Percentiles rank a stretch among this genome's conserved stretches.
Evolutionary conservation across 2,888 invertebrate species (phyloP).

Genomic region (Cacoxenus indagator): DNA sequence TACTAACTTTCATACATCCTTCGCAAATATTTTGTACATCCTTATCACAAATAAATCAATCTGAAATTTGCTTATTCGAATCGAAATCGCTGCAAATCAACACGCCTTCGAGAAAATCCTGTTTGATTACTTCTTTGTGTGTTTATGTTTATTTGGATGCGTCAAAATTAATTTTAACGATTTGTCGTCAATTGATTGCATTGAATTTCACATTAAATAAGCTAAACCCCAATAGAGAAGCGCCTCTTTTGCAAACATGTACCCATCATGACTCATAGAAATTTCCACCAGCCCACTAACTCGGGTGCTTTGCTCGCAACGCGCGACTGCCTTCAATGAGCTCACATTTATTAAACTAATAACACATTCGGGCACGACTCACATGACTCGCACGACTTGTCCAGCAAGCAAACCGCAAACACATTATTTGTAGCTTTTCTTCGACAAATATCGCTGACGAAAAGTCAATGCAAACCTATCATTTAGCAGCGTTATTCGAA

Average conservation of each 20-base stretch:
- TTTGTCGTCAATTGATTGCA: neutral
- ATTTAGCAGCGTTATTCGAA: neutral
- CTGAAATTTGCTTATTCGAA: neutral
- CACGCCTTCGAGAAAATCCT: neutral
- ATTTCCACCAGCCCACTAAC: neutral
- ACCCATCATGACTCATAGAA: neutral
- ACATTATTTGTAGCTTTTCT: slow-evolving; percentile 10
- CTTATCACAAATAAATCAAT: neutral
- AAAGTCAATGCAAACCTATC: slow-evolving; percentile 17
- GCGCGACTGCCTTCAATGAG: neutral
- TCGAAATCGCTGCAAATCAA: slow-evolving; percentile 4
- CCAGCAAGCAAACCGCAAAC: slow-evolving; percentile 8
- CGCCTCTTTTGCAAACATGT: neutral
- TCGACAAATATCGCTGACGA: slow-evolving; percentile 9
- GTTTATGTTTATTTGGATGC: neutral
- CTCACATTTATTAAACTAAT: slow-evolving; percentile 10
- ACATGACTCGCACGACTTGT: neutral
- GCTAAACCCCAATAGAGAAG: neutral
- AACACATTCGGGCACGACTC: neutral
- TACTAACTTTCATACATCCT: too few species aligned
- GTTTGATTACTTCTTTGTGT: neutral
- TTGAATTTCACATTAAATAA: neutral
- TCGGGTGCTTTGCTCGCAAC: neutral
- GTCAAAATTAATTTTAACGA: neutral
- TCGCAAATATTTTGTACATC: too few species aligned